These are phyloP conservation scores for Syngnathus scovelli DNA, from an alignment of 2,113 vertebrate species.

Conservation along the genomic window DNA sequence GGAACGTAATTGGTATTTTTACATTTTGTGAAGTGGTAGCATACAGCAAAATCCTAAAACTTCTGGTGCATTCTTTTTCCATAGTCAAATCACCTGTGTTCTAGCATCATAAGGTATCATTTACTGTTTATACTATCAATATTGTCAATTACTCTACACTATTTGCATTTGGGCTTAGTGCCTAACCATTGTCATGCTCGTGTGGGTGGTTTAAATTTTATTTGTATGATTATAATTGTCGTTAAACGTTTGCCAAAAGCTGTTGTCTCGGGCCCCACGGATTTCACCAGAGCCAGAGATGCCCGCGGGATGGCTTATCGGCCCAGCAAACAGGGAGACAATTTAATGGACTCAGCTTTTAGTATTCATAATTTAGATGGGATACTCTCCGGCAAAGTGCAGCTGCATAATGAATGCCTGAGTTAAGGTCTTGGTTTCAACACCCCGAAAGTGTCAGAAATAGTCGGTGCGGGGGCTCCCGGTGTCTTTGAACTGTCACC, in stretches of 20 bases:
- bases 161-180: too few relatives aligned
- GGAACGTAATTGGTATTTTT: background rate
- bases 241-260: slow-evolving; percentile 17
- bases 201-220: background rate
- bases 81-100: background rate
- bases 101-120: background rate
- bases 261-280: slow-evolving; percentile 27
- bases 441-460: slow-evolving; percentile 63
- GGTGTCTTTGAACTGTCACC: slow-evolving; percentile 57
- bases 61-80: too few relatives aligned
- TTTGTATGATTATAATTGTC: background rate
- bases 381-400: slow-evolving; percentile 70
- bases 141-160: background rate
- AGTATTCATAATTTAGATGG: slow-evolving; percentile 77
- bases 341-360: slow-evolving; percentile 77
- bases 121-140: background rate
- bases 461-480: slow-evolving; percentile 44
- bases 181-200: background rate
- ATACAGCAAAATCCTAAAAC: too few relatives aligned
- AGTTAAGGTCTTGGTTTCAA: slow-evolving; percentile 65
- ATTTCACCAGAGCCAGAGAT: slow-evolving; percentile 33
- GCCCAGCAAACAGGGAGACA: slow-evolving; percentile 44
- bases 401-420: slow-evolving; percentile 73
- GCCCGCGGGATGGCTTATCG: slow-evolving; percentile 51
- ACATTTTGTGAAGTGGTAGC: background rate